These are phyloP conservation scores for Aphyosemion australe DNA, from an alignment of 2,113 vertebrate genomes.

Conservation along the genomic window DNA sequence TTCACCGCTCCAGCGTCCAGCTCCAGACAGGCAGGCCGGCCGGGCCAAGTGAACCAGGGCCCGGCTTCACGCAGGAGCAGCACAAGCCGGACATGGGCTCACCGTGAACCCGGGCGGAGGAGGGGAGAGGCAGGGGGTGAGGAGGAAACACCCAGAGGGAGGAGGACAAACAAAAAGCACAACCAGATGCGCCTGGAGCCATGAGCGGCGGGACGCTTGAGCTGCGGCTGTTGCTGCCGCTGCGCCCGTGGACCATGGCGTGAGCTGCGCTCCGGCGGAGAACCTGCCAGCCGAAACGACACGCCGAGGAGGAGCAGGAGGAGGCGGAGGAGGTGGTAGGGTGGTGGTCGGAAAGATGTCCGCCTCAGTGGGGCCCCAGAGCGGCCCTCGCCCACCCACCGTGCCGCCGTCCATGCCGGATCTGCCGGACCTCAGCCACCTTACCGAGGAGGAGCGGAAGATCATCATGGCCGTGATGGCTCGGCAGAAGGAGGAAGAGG, in stretches of 20 bases:
- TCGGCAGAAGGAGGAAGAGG: slow-evolving; percentile 97
- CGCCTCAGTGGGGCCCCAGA: slow-evolving; percentile 90
- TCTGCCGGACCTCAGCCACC: slow-evolving; percentile 97
- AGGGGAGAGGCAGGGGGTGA: slow-evolving; percentile 72
- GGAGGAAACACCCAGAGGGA: slow-evolving; percentile 68
- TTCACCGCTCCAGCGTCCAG: slow-evolving; percentile 56
- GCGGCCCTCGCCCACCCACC: slow-evolving; percentile 92
- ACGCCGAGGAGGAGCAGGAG: slow-evolving; percentile 65
- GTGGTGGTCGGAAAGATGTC: slow-evolving; percentile 85
- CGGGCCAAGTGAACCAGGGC: slow-evolving; percentile 44
- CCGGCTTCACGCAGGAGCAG: slow-evolving; percentile 36
- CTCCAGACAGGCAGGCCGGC: slow-evolving; percentile 51
- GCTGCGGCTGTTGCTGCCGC: slow-evolving; percentile 76
- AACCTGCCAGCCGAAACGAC: slow-evolving; percentile 80
- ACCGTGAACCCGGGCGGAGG: slow-evolving; percentile 73
- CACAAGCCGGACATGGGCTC: slow-evolving; percentile 82
- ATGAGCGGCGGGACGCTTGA: slow-evolving; percentile 83
- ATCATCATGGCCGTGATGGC: slow-evolving; percentile 99
- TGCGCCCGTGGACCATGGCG: slow-evolving; percentile 79
- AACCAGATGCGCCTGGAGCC: slow-evolving; percentile 81
- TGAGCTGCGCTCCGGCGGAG: slow-evolving; percentile 81
- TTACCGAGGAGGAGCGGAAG: slow-evolving; percentile 97
- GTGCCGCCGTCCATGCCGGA: slow-evolving; percentile 92
- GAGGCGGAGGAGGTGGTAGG: slow-evolving; percentile 49
- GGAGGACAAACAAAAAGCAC: slow-evolving; percentile 69